Conservation (phyloP, 2,888 invertebrate species). For the Agrotis ipsilon region DNA sequence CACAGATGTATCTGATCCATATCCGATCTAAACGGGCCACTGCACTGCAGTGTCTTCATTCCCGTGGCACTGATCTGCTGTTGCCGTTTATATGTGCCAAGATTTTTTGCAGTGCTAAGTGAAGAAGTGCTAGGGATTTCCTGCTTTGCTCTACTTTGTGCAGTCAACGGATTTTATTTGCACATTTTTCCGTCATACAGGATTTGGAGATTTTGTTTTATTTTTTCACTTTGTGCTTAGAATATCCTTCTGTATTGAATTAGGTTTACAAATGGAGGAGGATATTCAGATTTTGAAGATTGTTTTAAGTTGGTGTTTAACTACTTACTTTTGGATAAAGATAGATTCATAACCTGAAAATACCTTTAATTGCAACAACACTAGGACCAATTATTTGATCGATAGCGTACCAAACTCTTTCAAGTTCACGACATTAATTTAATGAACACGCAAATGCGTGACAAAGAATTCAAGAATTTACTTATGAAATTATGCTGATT, state of each 20-base stretch:
- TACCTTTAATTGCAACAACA: no score
- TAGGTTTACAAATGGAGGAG: no score
- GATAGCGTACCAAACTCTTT: no score
- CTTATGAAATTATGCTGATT: no score
- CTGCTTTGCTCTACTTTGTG: conserved; percentile 7
- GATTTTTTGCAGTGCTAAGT: conserved; percentile 1
- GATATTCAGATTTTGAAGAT: no score
- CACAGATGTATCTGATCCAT: conserved; percentile 26
- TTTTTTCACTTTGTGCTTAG: neutral
- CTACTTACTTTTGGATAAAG: no score
- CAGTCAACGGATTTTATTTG: neutral
- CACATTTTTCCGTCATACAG: no score
- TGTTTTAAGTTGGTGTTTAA: no score
- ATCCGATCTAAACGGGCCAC: conserved; percentile 39
- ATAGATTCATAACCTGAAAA: no score
- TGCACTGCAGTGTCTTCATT: conserved; percentile 43
- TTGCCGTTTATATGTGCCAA: conserved; percentile 31
- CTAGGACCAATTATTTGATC: no score
- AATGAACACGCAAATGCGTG: neutral
- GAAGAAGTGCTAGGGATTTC: neutral
- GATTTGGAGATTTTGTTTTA: neutral
- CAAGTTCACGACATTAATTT: neutral
- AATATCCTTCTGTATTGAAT: neutral
- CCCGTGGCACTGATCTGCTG: conserved; percentile 43
- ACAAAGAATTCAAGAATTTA: neutral